Percentiles rank a stretch among this genome's conserved stretches.
Evolutionary conservation across 2,113 vertebrate species (phyloP).

Genomic region (Eolophus roseicapilla): DNA sequence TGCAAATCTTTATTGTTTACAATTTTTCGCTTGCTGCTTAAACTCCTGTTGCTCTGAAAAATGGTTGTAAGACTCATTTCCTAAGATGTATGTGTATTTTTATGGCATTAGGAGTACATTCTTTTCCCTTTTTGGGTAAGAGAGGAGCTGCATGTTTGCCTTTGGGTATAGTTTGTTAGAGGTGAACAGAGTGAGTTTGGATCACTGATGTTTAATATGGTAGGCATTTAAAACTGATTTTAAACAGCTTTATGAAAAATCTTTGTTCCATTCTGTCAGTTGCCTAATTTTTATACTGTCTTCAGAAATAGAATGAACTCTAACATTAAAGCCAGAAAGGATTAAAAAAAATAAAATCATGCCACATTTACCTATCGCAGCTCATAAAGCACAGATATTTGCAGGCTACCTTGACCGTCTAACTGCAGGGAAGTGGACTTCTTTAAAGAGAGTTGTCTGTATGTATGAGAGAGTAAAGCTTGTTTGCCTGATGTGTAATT

Average conservation of each 20-base stretch:
- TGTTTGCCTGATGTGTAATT: not conserved
- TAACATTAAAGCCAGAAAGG: not conserved
- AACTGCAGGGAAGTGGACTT: not conserved
- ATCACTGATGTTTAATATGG: not conserved
- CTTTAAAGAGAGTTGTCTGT: not conserved
- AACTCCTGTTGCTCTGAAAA: not conserved
- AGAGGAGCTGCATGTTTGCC: not conserved
- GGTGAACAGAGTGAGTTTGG: not conserved
- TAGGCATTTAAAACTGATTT: not conserved
- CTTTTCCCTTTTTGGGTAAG: not conserved
- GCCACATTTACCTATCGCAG: not conserved
- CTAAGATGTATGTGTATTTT: not conserved
- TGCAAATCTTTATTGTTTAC: not conserved
- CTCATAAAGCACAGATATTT: not conserved
- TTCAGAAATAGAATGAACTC: not conserved
- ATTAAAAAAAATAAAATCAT: not conserved
- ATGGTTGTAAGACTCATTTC: not conserved
- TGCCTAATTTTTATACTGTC: not conserved
- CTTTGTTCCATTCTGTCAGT: rapidly evolving
- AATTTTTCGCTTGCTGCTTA: not conserved
- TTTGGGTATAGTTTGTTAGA: not conserved
- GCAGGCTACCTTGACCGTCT: not conserved
- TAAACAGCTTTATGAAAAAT: not conserved
- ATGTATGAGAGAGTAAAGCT: not conserved
- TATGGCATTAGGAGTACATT: not conserved